Percentiles rank a stretch among this genome's conserved stretches.
Evolutionary conservation across 2,888 invertebrate species (phyloP).

Genomic region (Tinea pellionella): DNA sequence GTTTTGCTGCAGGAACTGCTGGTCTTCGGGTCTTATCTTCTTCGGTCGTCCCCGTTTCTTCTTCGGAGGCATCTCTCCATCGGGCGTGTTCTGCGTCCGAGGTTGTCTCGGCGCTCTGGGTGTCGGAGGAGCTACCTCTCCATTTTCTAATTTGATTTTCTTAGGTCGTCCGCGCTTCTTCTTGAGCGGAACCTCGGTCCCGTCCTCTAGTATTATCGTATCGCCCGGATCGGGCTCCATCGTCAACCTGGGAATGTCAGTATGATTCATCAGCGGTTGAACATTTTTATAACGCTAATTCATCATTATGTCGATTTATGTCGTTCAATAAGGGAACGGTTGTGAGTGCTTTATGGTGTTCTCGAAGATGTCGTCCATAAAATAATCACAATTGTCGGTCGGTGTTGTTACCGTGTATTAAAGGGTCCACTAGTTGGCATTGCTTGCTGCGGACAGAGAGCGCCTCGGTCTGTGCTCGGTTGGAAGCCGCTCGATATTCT

Average conservation of each 20-base stretch:
- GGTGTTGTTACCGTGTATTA: neutral
- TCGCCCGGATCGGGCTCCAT: constrained; percentile 65
- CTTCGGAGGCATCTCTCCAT: constrained; percentile 73
- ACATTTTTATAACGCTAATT: too few species aligned
- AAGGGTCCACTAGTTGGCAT: neutral
- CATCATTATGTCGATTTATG: neutral
- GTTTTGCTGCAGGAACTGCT: constrained; percentile 54
- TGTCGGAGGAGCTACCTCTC: constrained; percentile 70
- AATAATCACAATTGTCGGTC: neutral
- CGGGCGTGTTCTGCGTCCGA: constrained; percentile 36
- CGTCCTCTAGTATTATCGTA: constrained; percentile 70
- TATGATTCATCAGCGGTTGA: neutral
- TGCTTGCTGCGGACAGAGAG: neutral
- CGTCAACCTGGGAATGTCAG: constrained; percentile 45
- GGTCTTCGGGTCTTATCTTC: constrained; percentile 79
- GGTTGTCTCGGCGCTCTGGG: constrained; percentile 62
- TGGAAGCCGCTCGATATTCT: neutral
- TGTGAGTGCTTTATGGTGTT: neutral
- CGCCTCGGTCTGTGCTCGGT: neutral
- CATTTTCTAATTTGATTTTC: constrained; percentile 79
- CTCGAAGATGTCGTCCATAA: neutral
- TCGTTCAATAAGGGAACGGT: neutral
- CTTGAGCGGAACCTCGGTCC: constrained; percentile 78
- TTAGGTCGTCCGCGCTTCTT: constrained; percentile 93
- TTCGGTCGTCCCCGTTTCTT: constrained; percentile 91